Evolutionary conservation across 1,140 invertebrate species (phyloP).

Genomic region (Arctopsyche grandis): DNA sequence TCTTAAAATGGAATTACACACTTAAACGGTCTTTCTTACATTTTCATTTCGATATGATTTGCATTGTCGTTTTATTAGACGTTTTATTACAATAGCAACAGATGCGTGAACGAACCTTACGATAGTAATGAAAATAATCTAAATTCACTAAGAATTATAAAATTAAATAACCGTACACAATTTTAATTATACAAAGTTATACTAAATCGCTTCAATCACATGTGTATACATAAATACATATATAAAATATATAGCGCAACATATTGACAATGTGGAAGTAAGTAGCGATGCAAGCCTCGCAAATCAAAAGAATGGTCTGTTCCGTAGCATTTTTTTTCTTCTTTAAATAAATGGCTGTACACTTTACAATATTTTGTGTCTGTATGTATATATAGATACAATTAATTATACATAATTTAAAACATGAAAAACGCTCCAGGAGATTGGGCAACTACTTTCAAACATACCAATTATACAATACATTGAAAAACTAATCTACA

Average conservation of each 20-base stretch:
- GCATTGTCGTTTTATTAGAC: no score
- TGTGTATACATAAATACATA: slow-evolving; percentile 30
- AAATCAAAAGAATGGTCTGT: slow-evolving; percentile 33
- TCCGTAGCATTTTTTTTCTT: slow-evolving; percentile 26
- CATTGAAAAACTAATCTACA: slow-evolving; percentile 45
- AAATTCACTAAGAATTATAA: slow-evolving; percentile 3
- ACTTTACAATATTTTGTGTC: slow-evolving; percentile 47
- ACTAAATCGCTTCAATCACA: slow-evolving; percentile 26
- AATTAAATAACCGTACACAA: slow-evolving; percentile 18
- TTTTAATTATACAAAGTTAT: slow-evolving; percentile 7
- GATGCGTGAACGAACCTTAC: background rate
- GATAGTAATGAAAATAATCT: slow-evolving; percentile 21
- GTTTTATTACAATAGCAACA: no score
- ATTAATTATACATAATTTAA: slow-evolving; percentile 49
- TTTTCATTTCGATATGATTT: no score
- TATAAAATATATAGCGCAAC: slow-evolving; percentile 22
- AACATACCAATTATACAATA: slow-evolving; percentile 52
- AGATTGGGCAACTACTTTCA: slow-evolving; percentile 45
- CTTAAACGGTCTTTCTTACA: no score
- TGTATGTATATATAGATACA: slow-evolving; percentile 44
- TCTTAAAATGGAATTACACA: no score
- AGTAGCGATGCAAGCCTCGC: slow-evolving; percentile 33
- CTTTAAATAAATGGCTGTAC: slow-evolving; percentile 49
- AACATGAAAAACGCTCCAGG: slow-evolving; percentile 46
- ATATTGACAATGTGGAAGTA: slow-evolving; percentile 28